phyloP scores from a whole-genome alignment of 1,140 invertebrate species.

The Nasonia longicornis region DNA sequence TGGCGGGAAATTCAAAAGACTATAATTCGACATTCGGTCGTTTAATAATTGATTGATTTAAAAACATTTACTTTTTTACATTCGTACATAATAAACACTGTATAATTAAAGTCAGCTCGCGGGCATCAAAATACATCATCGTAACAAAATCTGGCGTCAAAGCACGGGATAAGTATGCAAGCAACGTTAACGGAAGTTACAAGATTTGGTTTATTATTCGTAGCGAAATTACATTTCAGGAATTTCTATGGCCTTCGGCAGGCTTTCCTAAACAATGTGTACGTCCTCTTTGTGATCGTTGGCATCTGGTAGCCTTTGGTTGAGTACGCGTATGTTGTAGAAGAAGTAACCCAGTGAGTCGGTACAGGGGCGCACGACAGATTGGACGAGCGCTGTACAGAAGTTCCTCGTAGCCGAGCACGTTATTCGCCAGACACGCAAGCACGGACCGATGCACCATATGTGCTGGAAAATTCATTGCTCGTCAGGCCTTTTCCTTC shows the following conservation, averaged over 20 bases:
- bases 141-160: neutral
- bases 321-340: slow-evolving; percentile 74
- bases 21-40: neutral
- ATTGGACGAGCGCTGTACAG: slow-evolving; percentile 71
- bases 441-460: slow-evolving; percentile 77
- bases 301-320: slow-evolving; percentile 68
- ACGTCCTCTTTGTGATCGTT: slow-evolving; percentile 66
- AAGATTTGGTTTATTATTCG: neutral
- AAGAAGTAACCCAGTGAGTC: slow-evolving; percentile 76
- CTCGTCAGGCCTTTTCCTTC: neutral
- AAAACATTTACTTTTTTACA: slow-evolving; percentile 7
- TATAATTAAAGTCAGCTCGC: neutral
- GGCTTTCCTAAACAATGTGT: slow-evolving; percentile 64
- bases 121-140: neutral
- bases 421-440: slow-evolving; percentile 77
- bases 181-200: neutral
- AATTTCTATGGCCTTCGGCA: neutral
- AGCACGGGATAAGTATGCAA: neutral
- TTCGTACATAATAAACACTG: neutral
- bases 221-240: neutral
- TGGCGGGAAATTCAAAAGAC: slow-evolving; percentile 26
- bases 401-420: slow-evolving; percentile 74
- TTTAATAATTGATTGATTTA: neutral
- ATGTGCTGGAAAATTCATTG: slow-evolving; percentile 73
- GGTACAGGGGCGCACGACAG: slow-evolving; percentile 73